Evolutionary conservation across 2,888 invertebrate species (phyloP).

Genomic region (Hydriomena furcata): DNA sequence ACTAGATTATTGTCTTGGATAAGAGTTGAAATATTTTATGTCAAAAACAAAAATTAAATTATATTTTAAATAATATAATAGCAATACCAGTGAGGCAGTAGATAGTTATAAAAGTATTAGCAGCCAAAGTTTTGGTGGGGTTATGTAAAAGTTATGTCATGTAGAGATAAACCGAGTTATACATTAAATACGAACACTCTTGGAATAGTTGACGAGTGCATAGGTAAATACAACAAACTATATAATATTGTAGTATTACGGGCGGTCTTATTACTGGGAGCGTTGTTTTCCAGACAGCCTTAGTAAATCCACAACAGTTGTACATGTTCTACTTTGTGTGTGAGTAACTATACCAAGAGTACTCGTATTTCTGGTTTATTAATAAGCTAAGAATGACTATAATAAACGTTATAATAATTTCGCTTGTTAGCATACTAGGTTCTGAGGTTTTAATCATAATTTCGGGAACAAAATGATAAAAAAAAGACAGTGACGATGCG

Average conservation of each 20-base stretch:
- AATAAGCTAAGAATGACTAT: no score
- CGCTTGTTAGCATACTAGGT: background rate
- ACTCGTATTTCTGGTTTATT: no score
- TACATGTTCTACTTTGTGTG: no score
- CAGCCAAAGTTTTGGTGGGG: constrained; percentile 35
- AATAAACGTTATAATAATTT: background rate
- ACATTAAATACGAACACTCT: background rate
- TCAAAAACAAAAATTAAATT: background rate
- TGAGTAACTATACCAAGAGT: no score
- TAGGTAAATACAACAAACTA: no score
- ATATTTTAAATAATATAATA: constrained; percentile 7
- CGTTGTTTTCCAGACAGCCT: no score
- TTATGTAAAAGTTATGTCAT: constrained; percentile 9
- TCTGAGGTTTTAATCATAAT: constrained; percentile 19
- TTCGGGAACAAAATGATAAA: no score
- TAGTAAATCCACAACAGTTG: no score
- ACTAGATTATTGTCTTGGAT: constrained; percentile 1
- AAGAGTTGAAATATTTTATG: constrained; percentile 1
- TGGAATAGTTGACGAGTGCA: background rate
- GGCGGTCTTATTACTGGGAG: no score
- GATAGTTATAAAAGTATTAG: constrained; percentile 32
- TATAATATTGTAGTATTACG: no score
- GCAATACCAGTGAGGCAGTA: constrained; percentile 6
- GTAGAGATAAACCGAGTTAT: background rate
- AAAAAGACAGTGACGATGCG: no score